Evolutionary conservation across 2,888 invertebrate genomes (phyloP).

Genomic region (Epistrophe eligans): DNA sequence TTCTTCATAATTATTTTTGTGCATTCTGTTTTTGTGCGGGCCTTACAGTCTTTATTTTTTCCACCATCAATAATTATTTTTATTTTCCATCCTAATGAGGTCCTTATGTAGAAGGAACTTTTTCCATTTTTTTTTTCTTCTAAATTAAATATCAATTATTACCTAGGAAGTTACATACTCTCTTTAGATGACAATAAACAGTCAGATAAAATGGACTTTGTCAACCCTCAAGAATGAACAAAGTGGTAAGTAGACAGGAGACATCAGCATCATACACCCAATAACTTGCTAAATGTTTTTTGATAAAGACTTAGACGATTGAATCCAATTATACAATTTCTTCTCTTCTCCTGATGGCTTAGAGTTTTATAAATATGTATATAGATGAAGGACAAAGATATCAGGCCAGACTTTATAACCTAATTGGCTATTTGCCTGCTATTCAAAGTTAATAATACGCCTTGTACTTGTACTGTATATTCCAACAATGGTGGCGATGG

Average conservation of each 20-base stretch:
- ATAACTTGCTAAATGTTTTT: not conserved
- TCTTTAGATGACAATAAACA: conserved; percentile 19
- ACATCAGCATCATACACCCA: not conserved
- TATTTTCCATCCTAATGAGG: conserved; percentile 25
- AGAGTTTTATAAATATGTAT: not conserved
- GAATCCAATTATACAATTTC: conserved; percentile 28
- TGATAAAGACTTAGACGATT: conserved; percentile 1
- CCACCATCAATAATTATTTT: no score
- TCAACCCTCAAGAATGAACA: not conserved
- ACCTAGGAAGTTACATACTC: not conserved
- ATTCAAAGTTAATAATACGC: not conserved
- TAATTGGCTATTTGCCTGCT: conserved; percentile 38
- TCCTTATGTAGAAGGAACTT: conserved; percentile 1
- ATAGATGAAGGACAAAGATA: conserved; percentile 16
- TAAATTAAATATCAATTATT: conserved; percentile 20
- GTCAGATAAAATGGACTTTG: conserved; percentile 15
- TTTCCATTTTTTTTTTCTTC: not conserved
- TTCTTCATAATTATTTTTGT: no score
- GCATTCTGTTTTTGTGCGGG: no score
- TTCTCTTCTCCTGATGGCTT: not conserved
- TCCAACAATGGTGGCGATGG: not conserved
- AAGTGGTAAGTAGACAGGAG: not conserved
- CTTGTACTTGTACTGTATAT: not conserved
- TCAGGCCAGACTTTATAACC: conserved; percentile 21
- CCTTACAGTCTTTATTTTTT: no score